phyloP scores from a whole-genome alignment of 2,113 vertebrate genomes.

The Indicator maculatus region DNA sequence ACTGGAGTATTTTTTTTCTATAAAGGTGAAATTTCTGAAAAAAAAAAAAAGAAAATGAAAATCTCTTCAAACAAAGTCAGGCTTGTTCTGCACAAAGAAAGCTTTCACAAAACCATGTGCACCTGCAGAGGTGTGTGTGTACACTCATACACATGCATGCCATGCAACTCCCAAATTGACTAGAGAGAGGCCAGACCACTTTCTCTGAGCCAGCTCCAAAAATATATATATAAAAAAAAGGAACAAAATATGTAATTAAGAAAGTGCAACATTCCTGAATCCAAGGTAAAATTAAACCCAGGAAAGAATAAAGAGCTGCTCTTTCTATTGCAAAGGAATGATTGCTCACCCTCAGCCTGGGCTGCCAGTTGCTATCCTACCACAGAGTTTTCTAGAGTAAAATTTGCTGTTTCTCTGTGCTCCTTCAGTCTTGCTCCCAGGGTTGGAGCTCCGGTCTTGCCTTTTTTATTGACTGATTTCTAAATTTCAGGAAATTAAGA shows the following conservation, averaged over 20 bases:
- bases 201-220: neutral
- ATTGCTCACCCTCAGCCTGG: neutral
- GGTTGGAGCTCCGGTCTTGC: neutral
- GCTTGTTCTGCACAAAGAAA: neutral
- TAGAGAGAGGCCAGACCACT: neutral
- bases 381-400: neutral
- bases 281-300: neutral
- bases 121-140: neutral
- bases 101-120: neutral
- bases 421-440: neutral
- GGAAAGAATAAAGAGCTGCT: neutral
- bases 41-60: neutral
- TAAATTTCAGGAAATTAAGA: neutral
- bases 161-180: neutral
- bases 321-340: neutral
- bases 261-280: neutral
- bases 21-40: neutral
- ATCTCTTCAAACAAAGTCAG: neutral
- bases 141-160: rapidly evolving
- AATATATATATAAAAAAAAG: neutral
- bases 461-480: neutral
- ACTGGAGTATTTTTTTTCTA: neutral
- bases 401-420: neutral
- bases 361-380: neutral
- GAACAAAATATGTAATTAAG: neutral